Percentiles rank a stretch among this genome's conserved stretches.
phyloP scores from a whole-genome alignment of 1,140 invertebrate genomes.

The Charaxes varanes region DNA sequence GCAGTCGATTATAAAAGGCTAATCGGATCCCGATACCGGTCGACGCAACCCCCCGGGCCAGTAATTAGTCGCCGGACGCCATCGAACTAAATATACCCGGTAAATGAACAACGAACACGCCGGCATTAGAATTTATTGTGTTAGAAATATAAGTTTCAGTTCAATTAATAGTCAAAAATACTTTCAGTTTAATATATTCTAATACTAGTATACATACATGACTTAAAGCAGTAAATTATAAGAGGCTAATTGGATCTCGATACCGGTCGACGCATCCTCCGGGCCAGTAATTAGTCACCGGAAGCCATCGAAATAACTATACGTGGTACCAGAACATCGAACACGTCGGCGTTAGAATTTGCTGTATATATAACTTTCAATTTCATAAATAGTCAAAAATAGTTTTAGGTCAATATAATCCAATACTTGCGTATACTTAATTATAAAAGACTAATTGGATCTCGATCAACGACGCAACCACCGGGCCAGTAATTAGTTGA shows the following conservation, averaged over 20 bases:
- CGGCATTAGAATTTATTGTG: too few species aligned
- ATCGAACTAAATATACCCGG: conserved; percentile 7
- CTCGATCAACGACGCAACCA: conserved; percentile 17
- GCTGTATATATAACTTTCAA: too few species aligned
- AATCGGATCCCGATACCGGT: conserved; percentile 19
- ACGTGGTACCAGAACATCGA: conserved; percentile 8
- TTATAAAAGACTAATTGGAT: conserved; percentile 21
- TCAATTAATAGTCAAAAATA: too few species aligned
- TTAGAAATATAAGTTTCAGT: too few species aligned
- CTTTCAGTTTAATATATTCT: too few species aligned
- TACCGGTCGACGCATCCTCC: conserved; percentile 15
- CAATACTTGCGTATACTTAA: too few species aligned
- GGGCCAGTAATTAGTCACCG: conserved; percentile 20
- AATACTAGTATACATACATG: too few species aligned
- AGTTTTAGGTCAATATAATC: too few species aligned
- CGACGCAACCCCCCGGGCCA: conserved; percentile 14
- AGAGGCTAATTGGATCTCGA: conserved; percentile 19
- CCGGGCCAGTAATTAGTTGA: conserved; percentile 20
- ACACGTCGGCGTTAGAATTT: too few species aligned
- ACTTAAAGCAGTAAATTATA: conserved; percentile 17
- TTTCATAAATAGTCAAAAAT: too few species aligned
- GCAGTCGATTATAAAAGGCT: conserved; percentile 18
- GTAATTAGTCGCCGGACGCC: conserved; percentile 20
- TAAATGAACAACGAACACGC: conserved; percentile 14
- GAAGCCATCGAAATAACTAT: conserved; percentile 9